Evolutionary conservation across 2,888 invertebrate species (phyloP).

Genomic region (Dermolepida albohirtum): DNA sequence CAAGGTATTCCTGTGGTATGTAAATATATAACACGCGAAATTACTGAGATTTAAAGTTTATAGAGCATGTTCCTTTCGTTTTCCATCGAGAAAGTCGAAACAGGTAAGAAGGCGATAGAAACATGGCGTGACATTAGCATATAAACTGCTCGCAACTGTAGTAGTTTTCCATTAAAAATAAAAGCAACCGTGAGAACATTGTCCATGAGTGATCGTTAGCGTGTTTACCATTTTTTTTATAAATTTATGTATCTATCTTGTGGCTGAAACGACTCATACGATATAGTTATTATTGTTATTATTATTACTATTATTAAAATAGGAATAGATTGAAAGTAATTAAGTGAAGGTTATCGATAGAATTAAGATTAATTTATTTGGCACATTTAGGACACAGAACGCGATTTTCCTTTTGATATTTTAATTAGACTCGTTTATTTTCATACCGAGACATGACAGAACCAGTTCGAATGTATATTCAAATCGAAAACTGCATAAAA

Average conservation of each 20-base stretch:
- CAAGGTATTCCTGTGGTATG: no score
- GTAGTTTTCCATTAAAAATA: slow-evolving; percentile 37
- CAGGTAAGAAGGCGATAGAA: slow-evolving; percentile 22
- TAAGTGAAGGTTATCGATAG: no score
- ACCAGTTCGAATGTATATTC: neutral
- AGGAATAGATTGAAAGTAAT: no score
- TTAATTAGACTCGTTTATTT: slow-evolving; percentile 15
- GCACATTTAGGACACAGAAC: slow-evolving; percentile 9
- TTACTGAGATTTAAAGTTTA: slow-evolving; percentile 21
- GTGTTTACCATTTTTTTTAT: slow-evolving; percentile 29
- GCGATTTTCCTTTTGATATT: slow-evolving; percentile 22
- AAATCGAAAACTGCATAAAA: no score
- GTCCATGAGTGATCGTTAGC: slow-evolving; percentile 35
- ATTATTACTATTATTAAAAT: slow-evolving; percentile 2
- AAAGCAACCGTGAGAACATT: slow-evolving; percentile 37
- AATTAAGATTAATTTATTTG: slow-evolving; percentile 16
- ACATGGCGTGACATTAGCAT: slow-evolving; percentile 36
- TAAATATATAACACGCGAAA: slow-evolving; percentile 28
- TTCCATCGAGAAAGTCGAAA: neutral
- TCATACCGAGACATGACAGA: neutral
- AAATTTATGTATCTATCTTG: neutral
- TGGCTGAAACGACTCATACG: neutral
- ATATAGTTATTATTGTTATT: neutral
- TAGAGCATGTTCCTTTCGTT: no score
- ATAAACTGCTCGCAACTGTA: slow-evolving; percentile 33